These are phyloP conservation scores for Hylia prasina DNA, from an alignment of 2,113 vertebrate species.

Conservation along the genomic window DNA sequence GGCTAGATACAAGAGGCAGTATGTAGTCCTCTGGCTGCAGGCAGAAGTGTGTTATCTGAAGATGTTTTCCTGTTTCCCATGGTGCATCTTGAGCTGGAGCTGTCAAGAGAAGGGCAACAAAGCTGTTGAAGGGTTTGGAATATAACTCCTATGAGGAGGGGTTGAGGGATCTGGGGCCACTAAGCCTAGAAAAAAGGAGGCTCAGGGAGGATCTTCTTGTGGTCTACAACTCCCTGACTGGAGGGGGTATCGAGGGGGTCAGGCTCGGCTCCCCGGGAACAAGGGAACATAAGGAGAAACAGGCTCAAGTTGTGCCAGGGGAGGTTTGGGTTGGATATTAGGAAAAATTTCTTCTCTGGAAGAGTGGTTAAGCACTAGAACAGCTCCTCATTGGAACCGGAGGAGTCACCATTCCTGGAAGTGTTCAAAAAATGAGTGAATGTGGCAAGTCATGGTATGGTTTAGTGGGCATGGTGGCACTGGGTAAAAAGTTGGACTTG, in stretches of 20 bases:
- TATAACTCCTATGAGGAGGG: neutral
- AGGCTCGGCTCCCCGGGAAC: neutral
- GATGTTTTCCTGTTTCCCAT: neutral
- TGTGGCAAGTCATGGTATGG: neutral
- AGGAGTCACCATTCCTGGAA: neutral
- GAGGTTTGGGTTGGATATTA: neutral
- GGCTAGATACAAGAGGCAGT: neutral
- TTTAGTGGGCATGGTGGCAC: neutral
- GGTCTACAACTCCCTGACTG: neutral
- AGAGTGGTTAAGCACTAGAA: neutral
- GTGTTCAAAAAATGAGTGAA: neutral
- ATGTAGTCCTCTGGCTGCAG: neutral
- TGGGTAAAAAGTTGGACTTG: accelerated
- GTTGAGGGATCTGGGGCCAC: neutral
- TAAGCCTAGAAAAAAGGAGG: neutral
- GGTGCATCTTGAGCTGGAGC: neutral
- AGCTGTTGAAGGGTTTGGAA: neutral
- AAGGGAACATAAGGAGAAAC: neutral
- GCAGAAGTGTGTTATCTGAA: neutral
- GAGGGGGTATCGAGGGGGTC: accelerated
- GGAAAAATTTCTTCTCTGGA: neutral
- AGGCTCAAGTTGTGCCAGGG: neutral
- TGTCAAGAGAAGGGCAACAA: neutral
- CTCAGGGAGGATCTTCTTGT: neutral
- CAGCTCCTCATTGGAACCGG: neutral